Percentiles rank a stretch among this genome's conserved stretches.
These are phyloP conservation scores for Drosophila vallismaia DNA, from an alignment of 2,888 invertebrate genomes.

Conservation along the genomic window DNA sequence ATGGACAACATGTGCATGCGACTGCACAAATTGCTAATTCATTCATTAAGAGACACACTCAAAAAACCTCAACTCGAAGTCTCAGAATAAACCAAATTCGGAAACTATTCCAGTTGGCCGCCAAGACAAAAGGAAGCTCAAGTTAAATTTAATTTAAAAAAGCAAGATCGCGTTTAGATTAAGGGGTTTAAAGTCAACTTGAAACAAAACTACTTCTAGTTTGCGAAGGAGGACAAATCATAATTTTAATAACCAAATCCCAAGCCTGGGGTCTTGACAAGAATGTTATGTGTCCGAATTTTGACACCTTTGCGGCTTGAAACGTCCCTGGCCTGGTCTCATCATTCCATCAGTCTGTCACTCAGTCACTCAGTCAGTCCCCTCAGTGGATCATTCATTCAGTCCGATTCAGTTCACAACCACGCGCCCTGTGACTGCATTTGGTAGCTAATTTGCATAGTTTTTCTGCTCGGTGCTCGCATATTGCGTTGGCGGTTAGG, in stretches of 20 bases:
- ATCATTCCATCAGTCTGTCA: constrained; percentile 31
- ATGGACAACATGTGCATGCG: constrained; percentile 48
- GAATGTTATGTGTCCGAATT: background rate
- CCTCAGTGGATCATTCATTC: constrained; percentile 32
- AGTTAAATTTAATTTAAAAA: background rate
- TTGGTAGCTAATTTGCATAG: constrained; percentile 74
- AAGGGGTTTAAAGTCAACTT: background rate
- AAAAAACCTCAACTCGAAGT: constrained; percentile 6
- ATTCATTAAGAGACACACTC: constrained; percentile 34
- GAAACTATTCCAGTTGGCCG: constrained; percentile 18
- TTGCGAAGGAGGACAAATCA: background rate
- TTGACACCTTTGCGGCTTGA: constrained; percentile 32
- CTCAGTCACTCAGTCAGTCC: constrained; percentile 14
- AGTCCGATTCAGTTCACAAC: constrained; percentile 45
- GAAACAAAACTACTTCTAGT: too few species aligned
- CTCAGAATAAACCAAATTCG: background rate
- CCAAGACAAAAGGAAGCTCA: constrained; percentile 16
- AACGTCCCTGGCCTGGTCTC: constrained; percentile 39
- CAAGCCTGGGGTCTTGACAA: background rate
- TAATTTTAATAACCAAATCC: too few species aligned
- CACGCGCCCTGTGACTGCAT: constrained; percentile 50
- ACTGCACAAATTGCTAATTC: constrained; percentile 48
- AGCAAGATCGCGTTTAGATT: constrained; percentile 1
- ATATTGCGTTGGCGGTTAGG: constrained; percentile 48
- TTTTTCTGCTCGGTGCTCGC: constrained; percentile 39